phyloP scores from a whole-genome alignment of 2,888 invertebrate species.

The Rotaria socialis region DNA sequence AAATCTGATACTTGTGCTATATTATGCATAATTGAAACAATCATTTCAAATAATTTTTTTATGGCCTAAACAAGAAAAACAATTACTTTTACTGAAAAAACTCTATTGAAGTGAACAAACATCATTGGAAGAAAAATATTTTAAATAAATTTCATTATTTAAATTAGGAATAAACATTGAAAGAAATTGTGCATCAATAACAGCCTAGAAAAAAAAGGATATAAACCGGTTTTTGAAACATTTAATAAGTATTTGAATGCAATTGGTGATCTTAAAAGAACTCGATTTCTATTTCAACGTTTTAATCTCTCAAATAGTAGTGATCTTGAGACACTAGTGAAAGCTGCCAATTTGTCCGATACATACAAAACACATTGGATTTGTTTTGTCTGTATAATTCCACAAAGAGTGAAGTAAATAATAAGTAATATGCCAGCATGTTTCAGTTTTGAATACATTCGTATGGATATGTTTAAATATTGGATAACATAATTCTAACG shows the following conservation, averaged over 20 bases:
- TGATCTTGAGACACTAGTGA: too few species aligned
- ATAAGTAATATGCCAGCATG: slow-evolving; percentile 3
- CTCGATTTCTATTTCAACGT: too few species aligned
- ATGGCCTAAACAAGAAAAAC: neutral
- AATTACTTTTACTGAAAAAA: neutral
- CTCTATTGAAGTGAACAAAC: neutral
- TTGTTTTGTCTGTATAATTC: slow-evolving; percentile 17
- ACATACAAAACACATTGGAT: neutral
- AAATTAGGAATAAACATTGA: neutral
- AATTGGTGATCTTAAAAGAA: too few species aligned
- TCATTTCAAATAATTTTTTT: neutral
- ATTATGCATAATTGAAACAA: slow-evolving; percentile 29
- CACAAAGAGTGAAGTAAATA: slow-evolving; percentile 22
- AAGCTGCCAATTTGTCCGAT: neutral
- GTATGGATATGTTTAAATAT: neutral
- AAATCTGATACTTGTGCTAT: slow-evolving; percentile 27
- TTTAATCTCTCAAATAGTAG: too few species aligned
- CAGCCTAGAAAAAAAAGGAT: neutral
- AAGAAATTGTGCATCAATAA: neutral
- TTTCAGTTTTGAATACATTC: neutral
- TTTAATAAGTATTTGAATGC: too few species aligned
- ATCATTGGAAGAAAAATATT: neutral
- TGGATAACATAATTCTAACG: neutral
- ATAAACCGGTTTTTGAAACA: too few species aligned
- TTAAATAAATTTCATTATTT: neutral